Evolutionary conservation across 2,113 vertebrate species (phyloP).

Genomic region (Phylloscopus trochiloides): DNA sequence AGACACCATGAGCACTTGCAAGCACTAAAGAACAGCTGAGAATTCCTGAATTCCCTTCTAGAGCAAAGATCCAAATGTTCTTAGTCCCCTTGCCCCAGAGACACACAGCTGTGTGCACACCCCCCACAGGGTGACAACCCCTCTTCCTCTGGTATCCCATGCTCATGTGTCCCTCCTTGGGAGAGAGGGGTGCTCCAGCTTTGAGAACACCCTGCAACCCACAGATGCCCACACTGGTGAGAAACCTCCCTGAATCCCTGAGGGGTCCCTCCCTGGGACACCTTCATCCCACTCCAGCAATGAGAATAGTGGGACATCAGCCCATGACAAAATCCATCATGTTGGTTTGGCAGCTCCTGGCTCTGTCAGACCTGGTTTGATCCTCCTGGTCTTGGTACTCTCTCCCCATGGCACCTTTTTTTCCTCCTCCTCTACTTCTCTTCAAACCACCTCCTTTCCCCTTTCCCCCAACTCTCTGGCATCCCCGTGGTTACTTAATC

Average conservation of each 20-base stretch:
- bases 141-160: background rate
- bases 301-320: background rate
- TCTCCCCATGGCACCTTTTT: background rate
- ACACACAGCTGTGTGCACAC: background rate
- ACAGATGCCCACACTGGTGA: background rate
- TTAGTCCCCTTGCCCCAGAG: background rate
- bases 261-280: background rate
- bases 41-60: background rate
- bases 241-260: rapidly evolving
- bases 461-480: background rate
- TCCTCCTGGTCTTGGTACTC: background rate
- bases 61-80: background rate
- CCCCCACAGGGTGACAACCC: rapidly evolving
- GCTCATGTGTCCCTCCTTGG: background rate
- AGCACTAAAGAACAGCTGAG: background rate
- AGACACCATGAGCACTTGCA: rapidly evolving
- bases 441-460: background rate
- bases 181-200: background rate
- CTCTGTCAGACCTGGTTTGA: background rate
- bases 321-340: rapidly evolving
- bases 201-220: background rate
- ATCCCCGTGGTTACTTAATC: background rate
- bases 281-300: background rate
- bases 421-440: background rate
- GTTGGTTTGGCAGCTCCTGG: background rate